A percentile compares a stretch with the other conserved stretches of the same genome.
These are phyloP conservation scores for Adoxophyes honmai DNA, from an alignment of 1,140 invertebrate genomes.

Conservation along the genomic window DNA sequence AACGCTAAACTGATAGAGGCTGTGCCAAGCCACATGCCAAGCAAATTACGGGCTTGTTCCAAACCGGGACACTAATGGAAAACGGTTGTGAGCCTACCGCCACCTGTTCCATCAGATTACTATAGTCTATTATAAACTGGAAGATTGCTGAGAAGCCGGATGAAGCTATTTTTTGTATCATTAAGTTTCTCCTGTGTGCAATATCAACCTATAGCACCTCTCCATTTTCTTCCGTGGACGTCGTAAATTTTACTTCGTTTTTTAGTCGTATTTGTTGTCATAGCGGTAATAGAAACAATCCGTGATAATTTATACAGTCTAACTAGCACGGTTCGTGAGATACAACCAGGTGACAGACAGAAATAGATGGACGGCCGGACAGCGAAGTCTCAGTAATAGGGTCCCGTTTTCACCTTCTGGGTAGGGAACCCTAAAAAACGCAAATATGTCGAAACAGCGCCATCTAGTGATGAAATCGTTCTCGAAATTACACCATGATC, in stretches of 20 bases:
- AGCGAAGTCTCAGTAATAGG: no score
- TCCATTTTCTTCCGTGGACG: not conserved
- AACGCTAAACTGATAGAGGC: not conserved
- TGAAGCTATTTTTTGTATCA: not conserved
- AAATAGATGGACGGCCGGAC: no score
- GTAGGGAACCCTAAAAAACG: no score
- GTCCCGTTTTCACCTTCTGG: no score
- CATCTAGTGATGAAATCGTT: not conserved
- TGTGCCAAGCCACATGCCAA: not conserved
- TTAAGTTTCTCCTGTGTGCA: not conserved
- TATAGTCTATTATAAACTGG: not conserved
- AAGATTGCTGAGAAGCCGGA: not conserved
- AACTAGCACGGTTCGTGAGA: no score
- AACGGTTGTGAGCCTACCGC: slow-evolving; percentile 2
- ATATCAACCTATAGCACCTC: not conserved
- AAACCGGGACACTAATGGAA: slow-evolving; percentile 1
- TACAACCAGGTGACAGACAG: no score
- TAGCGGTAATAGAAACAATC: no score
- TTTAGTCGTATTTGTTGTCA: no score
- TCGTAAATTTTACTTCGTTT: not conserved
- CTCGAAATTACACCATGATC: slow-evolving; percentile 1
- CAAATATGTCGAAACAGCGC: not conserved
- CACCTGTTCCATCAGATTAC: not conserved
- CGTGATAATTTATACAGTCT: no score
- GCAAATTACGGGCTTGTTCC: not conserved